Conservation (phyloP, 2,113 vertebrate genomes). For the Lipophrys pholis region DNA sequence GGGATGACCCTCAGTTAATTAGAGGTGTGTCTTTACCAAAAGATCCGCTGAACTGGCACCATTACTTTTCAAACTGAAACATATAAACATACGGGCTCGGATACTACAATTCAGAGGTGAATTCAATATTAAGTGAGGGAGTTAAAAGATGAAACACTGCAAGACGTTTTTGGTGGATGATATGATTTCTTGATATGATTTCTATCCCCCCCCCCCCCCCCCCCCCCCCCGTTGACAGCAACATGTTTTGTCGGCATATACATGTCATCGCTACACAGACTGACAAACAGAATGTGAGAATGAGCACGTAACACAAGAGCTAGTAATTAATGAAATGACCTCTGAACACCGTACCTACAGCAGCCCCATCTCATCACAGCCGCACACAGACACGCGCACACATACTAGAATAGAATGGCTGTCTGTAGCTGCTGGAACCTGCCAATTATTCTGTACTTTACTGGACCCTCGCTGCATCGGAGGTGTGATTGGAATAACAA, state of each 20-base stretch:
- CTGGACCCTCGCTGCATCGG: slow-evolving; percentile 80
- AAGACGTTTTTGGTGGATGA: slow-evolving; percentile 40
- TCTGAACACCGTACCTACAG: slow-evolving; percentile 74
- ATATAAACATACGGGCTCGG: slow-evolving; percentile 6
- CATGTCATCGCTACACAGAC: slow-evolving; percentile 59
- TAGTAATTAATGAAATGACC: slow-evolving; percentile 84
- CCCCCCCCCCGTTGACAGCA: slow-evolving; percentile 38
- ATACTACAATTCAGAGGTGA: slow-evolving; percentile 28
- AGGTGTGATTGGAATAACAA: slow-evolving; percentile 88
- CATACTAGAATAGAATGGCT: slow-evolving; percentile 60
- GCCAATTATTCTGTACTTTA: slow-evolving; percentile 86
- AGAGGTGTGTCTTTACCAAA: slow-evolving; percentile 63
- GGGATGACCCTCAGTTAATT: slow-evolving; percentile 64
- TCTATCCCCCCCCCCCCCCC: too few relatives aligned
- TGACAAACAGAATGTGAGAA: slow-evolving; percentile 69
- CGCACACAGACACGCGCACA: slow-evolving; percentile 33
- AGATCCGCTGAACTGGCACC: slow-evolving; percentile 54
- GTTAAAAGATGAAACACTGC: slow-evolving; percentile 21
- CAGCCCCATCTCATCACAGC: slow-evolving; percentile 53
- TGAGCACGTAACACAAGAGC: slow-evolving; percentile 68
- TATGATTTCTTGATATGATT: too few relatives aligned
- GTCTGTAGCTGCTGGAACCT: slow-evolving; percentile 78
- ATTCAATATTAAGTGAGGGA: slow-evolving; percentile 37
- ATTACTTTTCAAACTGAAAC: slow-evolving; percentile 29
- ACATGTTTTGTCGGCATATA: slow-evolving; percentile 50